Evolutionary conservation across 2,113 vertebrate genomes (phyloP).

Genomic region (Austrofundulus limnaeus): DNA sequence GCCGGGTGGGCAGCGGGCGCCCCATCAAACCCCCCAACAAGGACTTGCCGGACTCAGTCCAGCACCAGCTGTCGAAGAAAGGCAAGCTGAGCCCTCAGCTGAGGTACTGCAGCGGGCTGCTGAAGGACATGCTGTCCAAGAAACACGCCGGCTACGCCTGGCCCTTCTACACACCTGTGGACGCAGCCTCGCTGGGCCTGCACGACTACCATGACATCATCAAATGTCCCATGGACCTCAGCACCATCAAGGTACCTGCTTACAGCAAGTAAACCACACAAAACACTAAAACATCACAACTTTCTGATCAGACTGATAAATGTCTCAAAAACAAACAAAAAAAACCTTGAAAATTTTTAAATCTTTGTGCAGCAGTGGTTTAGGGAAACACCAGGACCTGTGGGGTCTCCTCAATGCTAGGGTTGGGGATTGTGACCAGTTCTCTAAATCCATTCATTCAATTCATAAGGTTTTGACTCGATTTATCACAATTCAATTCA

Average conservation of each 20-base stretch:
- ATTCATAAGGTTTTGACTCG: too few species aligned
- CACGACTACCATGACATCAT: constrained; percentile 97
- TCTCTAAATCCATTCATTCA: too few species aligned
- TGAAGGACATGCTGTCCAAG: constrained; percentile 93
- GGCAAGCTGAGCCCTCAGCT: constrained; percentile 88
- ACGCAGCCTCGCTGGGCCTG: constrained; percentile 86
- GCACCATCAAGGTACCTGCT: constrained; percentile 83
- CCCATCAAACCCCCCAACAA: constrained; percentile 94
- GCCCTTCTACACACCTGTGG: constrained; percentile 96
- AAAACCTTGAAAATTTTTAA: too few species aligned
- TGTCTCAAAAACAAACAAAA: too few species aligned
- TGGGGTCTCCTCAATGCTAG: too few species aligned
- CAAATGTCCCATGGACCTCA: constrained; percentile 96
- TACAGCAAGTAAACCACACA: too few species aligned
- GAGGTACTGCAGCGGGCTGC: constrained; percentile 90
- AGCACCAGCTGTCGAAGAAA: constrained; percentile 84
- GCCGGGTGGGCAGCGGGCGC: constrained; percentile 87
- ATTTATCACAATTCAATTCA: too few species aligned
- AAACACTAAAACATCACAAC: too few species aligned
- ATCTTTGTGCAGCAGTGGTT: too few species aligned
- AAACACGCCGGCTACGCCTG: constrained; percentile 93
- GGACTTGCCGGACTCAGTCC: constrained; percentile 89
- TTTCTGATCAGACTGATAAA: too few species aligned
- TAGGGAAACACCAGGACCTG: too few species aligned
- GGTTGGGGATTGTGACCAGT: too few species aligned